Percentiles rank a stretch among this genome's conserved stretches.
Conservation (phyloP, 2,113 vertebrate species). For the Cettia cetti region DNA sequence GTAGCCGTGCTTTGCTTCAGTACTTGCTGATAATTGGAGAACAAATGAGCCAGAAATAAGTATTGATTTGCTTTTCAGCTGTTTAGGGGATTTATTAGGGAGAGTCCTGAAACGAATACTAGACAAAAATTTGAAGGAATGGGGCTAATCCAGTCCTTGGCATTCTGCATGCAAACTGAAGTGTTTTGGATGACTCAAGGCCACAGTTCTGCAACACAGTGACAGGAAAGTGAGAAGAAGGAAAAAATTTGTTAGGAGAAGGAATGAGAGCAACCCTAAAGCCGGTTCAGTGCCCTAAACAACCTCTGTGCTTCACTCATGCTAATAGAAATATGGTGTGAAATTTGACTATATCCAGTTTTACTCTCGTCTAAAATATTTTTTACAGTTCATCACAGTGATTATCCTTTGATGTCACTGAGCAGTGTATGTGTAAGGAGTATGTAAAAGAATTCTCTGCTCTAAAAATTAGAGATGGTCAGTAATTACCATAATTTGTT, state of each 20-base stretch:
- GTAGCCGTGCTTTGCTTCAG: neutral
- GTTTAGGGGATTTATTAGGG: neutral
- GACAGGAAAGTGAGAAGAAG: neutral
- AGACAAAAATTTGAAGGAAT: neutral
- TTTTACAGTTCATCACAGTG: neutral
- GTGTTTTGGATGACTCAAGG: neutral
- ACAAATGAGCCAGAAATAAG: neutral
- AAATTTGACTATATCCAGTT: neutral
- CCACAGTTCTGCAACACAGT: neutral
- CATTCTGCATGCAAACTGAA: neutral
- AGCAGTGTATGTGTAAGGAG: neutral
- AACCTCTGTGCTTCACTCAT: neutral
- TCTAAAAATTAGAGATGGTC: conserved; percentile 37
- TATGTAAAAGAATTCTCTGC: neutral
- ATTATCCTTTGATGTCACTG: conserved; percentile 20
- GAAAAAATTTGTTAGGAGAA: neutral
- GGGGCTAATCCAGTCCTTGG: neutral
- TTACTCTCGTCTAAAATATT: neutral
- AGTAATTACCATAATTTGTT: conserved; percentile 52
- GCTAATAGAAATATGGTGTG: neutral
- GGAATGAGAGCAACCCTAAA: neutral
- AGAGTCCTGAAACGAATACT: neutral
- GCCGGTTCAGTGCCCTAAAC: neutral
- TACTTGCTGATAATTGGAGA: neutral
- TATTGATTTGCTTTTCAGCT: neutral